Evolutionary conservation across 2,113 vertebrate species (phyloP).

Genomic region (Vidua macroura): DNA sequence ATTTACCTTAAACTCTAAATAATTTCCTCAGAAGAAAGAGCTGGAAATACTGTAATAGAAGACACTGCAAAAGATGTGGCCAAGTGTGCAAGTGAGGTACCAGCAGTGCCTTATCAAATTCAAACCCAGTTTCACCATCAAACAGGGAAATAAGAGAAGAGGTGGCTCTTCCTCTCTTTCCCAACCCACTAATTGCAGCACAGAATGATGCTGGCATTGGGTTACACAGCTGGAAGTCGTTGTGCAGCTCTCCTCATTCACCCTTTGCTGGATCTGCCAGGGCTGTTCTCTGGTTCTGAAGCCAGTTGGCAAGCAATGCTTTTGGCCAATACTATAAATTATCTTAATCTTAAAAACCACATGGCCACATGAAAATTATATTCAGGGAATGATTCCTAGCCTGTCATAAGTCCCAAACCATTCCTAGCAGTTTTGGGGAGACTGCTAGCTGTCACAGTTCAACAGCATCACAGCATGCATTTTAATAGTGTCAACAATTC

Average conservation of each 20-base stretch:
- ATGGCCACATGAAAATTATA: background rate
- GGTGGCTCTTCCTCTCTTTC: background rate
- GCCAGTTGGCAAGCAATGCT: background rate
- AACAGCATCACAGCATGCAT: background rate
- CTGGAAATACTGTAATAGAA: background rate
- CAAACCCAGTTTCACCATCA: background rate
- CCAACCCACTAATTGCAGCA: background rate
- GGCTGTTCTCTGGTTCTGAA: background rate
- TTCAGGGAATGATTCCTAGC: background rate
- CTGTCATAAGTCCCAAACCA: background rate
- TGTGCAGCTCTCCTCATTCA: background rate
- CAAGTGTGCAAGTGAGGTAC: background rate
- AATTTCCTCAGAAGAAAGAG: background rate
- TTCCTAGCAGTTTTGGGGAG: background rate
- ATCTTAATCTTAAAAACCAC: background rate
- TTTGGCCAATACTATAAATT: background rate
- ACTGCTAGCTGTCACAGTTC: background rate
- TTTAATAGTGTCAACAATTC: background rate
- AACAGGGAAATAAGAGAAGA: background rate
- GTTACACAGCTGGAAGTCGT: background rate
- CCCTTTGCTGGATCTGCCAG: background rate
- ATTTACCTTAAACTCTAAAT: background rate
- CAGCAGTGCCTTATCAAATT: background rate
- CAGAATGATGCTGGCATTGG: background rate
- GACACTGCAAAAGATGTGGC: background rate